These are phyloP conservation scores for Microcebus jonahi DNA, from an alignment of 2,113 vertebrate species.

Conservation along the genomic window DNA sequence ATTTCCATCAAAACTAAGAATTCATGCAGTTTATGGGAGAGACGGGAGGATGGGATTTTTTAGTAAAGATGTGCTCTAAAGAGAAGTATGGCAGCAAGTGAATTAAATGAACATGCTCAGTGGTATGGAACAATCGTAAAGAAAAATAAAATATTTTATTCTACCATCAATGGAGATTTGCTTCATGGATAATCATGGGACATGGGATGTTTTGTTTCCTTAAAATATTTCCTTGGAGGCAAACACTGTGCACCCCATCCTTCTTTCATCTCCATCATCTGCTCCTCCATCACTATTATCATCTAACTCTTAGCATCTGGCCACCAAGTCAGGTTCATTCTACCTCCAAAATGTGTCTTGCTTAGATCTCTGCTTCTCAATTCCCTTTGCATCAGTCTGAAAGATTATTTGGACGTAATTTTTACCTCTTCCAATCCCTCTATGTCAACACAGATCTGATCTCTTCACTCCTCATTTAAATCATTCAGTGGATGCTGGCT, in stretches of 20 bases:
- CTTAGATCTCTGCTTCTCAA: not conserved
- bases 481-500: not conserved
- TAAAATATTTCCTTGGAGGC: not conserved
- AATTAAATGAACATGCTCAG: not conserved
- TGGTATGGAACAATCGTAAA: not conserved
- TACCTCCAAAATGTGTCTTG: not conserved
- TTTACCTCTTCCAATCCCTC: not conserved
- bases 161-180: not conserved
- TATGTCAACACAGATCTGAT: not conserved
- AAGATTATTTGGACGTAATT: not conserved
- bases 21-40: not conserved
- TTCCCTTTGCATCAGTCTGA: not conserved
- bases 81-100: not conserved
- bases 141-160: not conserved
- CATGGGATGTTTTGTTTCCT: not conserved
- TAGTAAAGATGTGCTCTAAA: not conserved
- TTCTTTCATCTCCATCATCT: not conserved
- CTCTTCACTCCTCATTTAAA: not conserved
- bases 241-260: not conserved
- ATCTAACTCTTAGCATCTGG: not conserved
- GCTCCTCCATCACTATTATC: not conserved
- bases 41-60: not conserved
- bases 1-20: slow-evolving; percentile 69
- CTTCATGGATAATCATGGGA: not conserved
- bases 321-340: not conserved